phyloP scores from a whole-genome alignment of 2,797 vertebrate species.

The Brachyalestes nurse region DNA sequence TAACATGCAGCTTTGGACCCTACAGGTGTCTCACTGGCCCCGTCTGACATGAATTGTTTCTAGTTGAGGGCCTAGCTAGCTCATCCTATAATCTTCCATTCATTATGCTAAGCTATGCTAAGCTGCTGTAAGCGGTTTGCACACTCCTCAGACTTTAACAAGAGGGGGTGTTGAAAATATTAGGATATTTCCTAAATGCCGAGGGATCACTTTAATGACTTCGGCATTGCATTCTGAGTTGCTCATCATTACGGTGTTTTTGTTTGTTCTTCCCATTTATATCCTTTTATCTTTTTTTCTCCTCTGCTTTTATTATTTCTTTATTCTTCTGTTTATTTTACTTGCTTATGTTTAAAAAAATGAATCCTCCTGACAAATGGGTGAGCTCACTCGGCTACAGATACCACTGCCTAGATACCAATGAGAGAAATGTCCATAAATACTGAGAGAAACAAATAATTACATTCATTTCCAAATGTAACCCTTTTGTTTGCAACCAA shows the following conservation, averaged over 20 bases:
- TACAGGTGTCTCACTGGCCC: too few species aligned
- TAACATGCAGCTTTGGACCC: too few species aligned
- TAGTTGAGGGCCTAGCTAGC: not conserved
- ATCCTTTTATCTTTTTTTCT: not conserved
- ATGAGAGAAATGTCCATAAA: too few species aligned
- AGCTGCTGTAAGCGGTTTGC: not conserved
- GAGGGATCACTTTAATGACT: not conserved
- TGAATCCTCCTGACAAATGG: too few species aligned
- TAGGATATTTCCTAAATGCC: not conserved
- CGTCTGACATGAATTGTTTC: too few species aligned
- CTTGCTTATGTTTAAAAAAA: not conserved
- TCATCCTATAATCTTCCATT: not conserved
- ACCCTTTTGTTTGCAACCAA: too few species aligned
- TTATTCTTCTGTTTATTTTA: conserved; percentile 2
- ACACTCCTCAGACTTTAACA: not conserved
- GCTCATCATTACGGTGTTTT: too few species aligned
- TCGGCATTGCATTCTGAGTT: not conserved
- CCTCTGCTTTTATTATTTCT: conserved; percentile 22
- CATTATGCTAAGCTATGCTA: conserved; percentile 2
- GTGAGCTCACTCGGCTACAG: too few species aligned
- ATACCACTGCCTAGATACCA: too few species aligned
- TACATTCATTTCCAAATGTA: too few species aligned
- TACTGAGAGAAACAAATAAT: too few species aligned
- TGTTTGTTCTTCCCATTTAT: not conserved
- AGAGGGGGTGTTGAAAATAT: not conserved